Base-by-base conservation (phyloP, 2,888 invertebrate species). In the Leucoma salicis region DNA sequence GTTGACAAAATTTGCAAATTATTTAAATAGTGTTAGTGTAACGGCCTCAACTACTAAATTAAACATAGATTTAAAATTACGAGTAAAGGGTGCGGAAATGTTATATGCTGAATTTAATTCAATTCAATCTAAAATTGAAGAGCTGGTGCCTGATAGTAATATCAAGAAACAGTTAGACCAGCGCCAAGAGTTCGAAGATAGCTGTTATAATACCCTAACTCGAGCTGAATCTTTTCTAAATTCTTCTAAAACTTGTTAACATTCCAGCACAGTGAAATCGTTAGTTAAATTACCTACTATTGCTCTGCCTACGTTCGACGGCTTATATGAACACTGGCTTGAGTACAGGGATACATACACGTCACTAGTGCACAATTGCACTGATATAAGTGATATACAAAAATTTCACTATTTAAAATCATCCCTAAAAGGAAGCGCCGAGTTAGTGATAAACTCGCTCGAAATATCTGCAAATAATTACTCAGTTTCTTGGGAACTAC, bases 301-400 rank as follows among this genome's bases (percentile, higher is more conserved):
- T 27, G 3, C 8, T n/a, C 16, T 59, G 14, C 49, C 56, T 6
- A 25, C 40, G 2, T 59, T 54, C 18, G 53, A 54, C 27, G 59
- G 56, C 13, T 37, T 43, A 6, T 55, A 42, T 35, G 53, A 60
- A 24, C 38, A 46, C 10, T 61, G 61, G n/a, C n/a, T n/a, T n/a
- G n/a, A n/a, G n/a, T n/a, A n/a, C n/a, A n/a, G n/a, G n/a, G n/a
- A n/a, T n/a, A 54, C 16, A 48, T 45, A 1, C 25, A 4, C 3
- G 10, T 27, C 27, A 8, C 10, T 27, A 11, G 27, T 27, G 11
- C 27, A 27, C 11, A 27, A 33, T 6, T 27, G 2, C 5, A 27
- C 3, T 3, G 37, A 46, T 37, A 14, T 57, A 18, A 25, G 39
- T n/a, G 18, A 34, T 1, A 50, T 57, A 8, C 48, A 53, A 29